Base-by-base conservation (phyloP, 2,797 vertebrate genomes). In the Peromyscus aztecus region DNA sequence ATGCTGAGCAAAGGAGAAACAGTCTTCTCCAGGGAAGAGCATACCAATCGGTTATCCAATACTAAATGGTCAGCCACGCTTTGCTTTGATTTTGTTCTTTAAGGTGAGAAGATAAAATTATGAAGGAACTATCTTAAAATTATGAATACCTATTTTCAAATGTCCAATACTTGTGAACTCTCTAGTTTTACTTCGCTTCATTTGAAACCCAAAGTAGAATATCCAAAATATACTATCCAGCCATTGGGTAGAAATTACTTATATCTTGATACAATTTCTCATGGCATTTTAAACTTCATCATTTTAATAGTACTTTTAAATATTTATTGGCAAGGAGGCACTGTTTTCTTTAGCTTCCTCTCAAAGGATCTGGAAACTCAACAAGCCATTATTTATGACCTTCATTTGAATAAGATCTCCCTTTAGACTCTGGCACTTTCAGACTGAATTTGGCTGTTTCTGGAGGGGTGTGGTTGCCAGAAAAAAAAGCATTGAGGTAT, bases 291-390 rank as follows among this genome's bases (percentile, higher is more conserved):
- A 89, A 93, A 94, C 24, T 67, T 91, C 55, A 94, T 95, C 89
- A 96, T 97, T 97, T 96, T 95, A 94, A 91, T 23, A 85, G 46
- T 77, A 78, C 49, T 59, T 37, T 97, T 83, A 97, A 96, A 90
- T 88, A 92, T 96, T 97, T 97, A 87, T 86, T 59, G 34, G 46
- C 21, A 76, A 76, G 92, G 84, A 75, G 77, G 34, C 0, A 34
- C 0, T 40, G 57, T 94, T 93, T 93, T 97, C 13, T 86, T 83
- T 91, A 31, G 40, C 63, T 75, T 24, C 65, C 31, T 96, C 71
- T 92, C 12, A 6, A 59, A 96, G 69, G 37, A 61, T 96, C 55
- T 90, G 40, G 34, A 80, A 88, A 40, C 46, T 80, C 55, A 77
- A 75, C 21, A 91, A 97, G 52, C 1, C 27, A 77, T 96, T 96